phyloP scores from a whole-genome alignment of 2,113 vertebrate genomes.

The Barbus barbus region DNA sequence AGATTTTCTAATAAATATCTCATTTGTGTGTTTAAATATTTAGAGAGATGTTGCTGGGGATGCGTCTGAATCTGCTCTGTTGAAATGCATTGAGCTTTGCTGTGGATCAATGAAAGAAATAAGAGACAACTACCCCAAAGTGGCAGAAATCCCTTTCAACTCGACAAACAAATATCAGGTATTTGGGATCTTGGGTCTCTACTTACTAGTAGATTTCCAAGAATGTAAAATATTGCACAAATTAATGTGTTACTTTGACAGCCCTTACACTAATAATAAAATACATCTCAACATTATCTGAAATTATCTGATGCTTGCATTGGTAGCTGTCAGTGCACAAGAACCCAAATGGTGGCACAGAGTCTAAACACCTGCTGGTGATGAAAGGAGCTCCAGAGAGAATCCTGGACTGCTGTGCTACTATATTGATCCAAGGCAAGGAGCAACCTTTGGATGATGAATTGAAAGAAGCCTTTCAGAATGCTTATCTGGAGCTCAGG shows the following conservation, averaged over 20 bases:
- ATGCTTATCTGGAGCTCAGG: conserved; percentile 56
- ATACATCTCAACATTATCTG: background rate
- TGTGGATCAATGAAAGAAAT: conserved; percentile 59
- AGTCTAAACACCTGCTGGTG: conserved; percentile 52
- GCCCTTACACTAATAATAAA: background rate
- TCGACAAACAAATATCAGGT: conserved; percentile 62
- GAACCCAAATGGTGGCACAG: conserved; percentile 39
- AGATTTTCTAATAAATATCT: background rate
- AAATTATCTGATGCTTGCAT: background rate
- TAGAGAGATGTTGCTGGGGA: conserved; percentile 61
- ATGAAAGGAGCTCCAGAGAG: conserved; percentile 60
- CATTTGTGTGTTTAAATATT: background rate
- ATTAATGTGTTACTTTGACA: background rate
- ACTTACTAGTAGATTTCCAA: background rate
- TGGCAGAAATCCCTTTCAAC: conserved; percentile 58
- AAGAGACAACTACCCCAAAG: conserved; percentile 52
- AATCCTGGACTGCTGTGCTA: conserved; percentile 55
- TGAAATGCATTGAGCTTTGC: conserved; percentile 60
- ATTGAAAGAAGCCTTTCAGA: conserved; percentile 57
- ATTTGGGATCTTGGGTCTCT: background rate
- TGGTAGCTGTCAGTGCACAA: conserved; percentile 55
- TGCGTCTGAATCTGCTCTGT: conserved; percentile 57
- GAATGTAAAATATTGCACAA: background rate
- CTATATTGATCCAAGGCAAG: conserved; percentile 55
- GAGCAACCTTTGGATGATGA: conserved; percentile 53